phyloP scores from a whole-genome alignment of 1,140 invertebrate genomes.

The Sycophaga agraensis region DNA sequence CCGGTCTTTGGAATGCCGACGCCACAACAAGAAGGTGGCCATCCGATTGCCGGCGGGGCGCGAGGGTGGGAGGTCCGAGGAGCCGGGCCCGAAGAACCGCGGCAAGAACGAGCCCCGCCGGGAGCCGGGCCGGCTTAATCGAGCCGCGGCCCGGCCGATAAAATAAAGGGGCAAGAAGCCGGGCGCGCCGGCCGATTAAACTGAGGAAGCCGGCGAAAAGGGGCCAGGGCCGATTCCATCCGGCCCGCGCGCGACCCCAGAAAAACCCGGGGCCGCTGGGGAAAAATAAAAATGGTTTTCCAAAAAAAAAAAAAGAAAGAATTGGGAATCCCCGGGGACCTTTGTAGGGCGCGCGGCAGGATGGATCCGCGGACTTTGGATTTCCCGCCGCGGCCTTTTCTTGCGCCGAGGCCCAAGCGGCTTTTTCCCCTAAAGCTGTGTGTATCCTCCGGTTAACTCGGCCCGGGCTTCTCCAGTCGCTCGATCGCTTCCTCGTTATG shows the following conservation, averaged over 20 bases:
- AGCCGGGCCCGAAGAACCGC: too few species aligned
- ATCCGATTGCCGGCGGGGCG: slow-evolving; percentile 4
- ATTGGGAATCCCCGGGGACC: too few species aligned
- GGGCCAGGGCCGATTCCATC: not conserved
- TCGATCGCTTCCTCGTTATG: too few species aligned
- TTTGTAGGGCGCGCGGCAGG: too few species aligned
- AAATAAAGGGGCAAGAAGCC: not conserved
- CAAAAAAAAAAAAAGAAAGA: not conserved
- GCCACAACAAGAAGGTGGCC: slow-evolving; percentile 32
- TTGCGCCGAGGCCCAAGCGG: too few species aligned
- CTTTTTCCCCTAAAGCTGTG: too few species aligned
- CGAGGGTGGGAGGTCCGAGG: slow-evolving; percentile 18
- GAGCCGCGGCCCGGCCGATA: not conserved
- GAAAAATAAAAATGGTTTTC: not conserved
- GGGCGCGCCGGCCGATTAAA: not conserved
- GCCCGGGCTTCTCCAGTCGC: too few species aligned
- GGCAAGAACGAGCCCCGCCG: not conserved
- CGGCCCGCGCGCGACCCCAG: not conserved
- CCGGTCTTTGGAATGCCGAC: slow-evolving; percentile 38
- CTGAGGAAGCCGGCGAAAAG: slow-evolving; percentile 2
- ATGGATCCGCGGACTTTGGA: too few species aligned
- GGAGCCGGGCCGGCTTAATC: not conserved
- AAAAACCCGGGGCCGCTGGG: not conserved
- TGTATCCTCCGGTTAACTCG: too few species aligned
- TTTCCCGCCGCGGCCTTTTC: too few species aligned